phyloP scores from a whole-genome alignment of 2,888 invertebrate genomes.

The Diarsia dahlii region DNA sequence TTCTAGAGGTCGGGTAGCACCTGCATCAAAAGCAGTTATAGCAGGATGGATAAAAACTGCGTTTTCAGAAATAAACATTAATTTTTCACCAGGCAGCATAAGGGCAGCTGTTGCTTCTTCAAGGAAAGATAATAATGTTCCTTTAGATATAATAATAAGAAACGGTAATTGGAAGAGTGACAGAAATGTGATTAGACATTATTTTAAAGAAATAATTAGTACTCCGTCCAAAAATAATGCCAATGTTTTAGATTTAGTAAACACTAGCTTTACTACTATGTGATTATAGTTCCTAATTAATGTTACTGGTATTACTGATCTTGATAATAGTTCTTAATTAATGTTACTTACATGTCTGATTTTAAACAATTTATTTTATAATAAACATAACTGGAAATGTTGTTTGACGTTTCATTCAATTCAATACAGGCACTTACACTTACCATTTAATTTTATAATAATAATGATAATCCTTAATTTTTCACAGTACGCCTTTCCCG shows the following conservation, averaged over 20 bases:
- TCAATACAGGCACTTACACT: slow-evolving; percentile 5
- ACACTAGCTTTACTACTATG: slow-evolving; percentile 15
- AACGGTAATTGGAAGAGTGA: slow-evolving; percentile 14
- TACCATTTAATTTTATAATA: neutral
- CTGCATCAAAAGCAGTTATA: slow-evolving; percentile 2
- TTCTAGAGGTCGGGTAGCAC: neutral
- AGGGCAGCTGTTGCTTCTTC: slow-evolving; percentile 12
- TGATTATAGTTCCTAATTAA: slow-evolving; percentile 8
- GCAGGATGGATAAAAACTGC: slow-evolving; percentile 18
- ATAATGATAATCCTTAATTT: neutral
- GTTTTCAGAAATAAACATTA: slow-evolving; percentile 9
- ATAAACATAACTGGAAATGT: too few relatives aligned
- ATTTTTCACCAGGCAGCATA: slow-evolving; percentile 1
- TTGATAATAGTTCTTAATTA: too few relatives aligned
- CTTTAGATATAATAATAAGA: slow-evolving; percentile 19
- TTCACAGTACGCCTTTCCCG: slow-evolving; percentile 22
- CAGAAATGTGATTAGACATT: slow-evolving; percentile 20
- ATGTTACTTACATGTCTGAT: neutral
- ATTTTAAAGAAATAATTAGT: slow-evolving; percentile 12
- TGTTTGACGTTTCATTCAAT: slow-evolving; percentile 4
- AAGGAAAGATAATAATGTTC: slow-evolving; percentile 15
- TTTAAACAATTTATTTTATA: neutral
- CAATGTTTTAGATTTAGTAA: slow-evolving; percentile 7
- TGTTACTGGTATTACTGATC: neutral
- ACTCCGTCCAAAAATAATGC: slow-evolving; percentile 7